Percentiles rank a stretch among this genome's conserved stretches.
These are phyloP conservation scores for Mycogona germanica DNA, from an alignment of 2,888 invertebrate genomes.

Conservation along the genomic window DNA sequence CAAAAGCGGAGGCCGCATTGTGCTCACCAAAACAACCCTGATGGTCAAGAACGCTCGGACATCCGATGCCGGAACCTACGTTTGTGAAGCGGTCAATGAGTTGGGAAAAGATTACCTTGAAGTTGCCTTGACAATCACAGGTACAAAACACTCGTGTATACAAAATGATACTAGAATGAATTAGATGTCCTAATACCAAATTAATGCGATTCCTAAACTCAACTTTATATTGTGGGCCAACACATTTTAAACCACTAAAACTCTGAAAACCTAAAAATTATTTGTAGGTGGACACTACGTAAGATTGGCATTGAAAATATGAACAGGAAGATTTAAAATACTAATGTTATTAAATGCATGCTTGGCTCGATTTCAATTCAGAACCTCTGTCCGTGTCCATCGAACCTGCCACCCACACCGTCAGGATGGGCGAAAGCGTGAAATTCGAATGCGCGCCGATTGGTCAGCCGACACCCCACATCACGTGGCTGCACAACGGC, in stretches of 20 bases:
- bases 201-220: background rate
- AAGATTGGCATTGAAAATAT: no score
- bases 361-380: no score
- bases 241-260: no score
- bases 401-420: no score
- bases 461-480: slow-evolving; percentile 68
- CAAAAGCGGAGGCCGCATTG: background rate
- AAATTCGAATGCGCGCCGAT: slow-evolving; percentile 75
- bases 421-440: slow-evolving; percentile 44
- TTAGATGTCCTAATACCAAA: background rate
- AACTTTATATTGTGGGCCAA: background rate
- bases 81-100: slow-evolving; percentile 14
- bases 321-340: no score
- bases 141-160: background rate
- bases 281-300: no score
- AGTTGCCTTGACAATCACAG: slow-evolving; percentile 3
- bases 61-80: slow-evolving; percentile 8
- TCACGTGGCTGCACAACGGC: slow-evolving; percentile 70
- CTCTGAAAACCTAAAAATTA: no score
- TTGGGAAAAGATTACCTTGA: slow-evolving; percentile 10
- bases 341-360: no score
- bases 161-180: background rate
- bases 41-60: background rate
- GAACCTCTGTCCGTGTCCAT: no score
- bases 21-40: slow-evolving; percentile 2